These are phyloP conservation scores for Symphodus melops DNA, from an alignment of 2,113 vertebrate species.

Conservation along the genomic window DNA sequence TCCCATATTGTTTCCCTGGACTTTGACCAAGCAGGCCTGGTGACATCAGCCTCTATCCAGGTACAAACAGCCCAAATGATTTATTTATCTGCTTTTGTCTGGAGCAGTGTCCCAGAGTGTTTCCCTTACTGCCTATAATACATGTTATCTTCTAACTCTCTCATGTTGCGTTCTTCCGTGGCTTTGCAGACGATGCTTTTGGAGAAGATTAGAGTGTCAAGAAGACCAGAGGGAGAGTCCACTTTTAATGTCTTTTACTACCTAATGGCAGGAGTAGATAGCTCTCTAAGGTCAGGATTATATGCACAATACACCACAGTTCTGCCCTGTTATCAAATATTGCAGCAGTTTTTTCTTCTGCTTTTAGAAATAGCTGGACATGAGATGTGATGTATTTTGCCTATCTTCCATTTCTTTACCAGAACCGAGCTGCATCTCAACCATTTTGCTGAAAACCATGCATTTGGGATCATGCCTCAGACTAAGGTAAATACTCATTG, in stretches of 20 bases:
- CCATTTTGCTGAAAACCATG: conserved; percentile 93
- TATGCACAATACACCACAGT: conserved; percentile 11
- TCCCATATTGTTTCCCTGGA: conserved; percentile 96
- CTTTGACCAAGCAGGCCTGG: conserved; percentile 96
- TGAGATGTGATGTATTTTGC: neutral
- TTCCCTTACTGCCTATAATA: neutral
- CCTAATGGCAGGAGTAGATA: conserved; percentile 92
- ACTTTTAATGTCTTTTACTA: conserved; percentile 98
- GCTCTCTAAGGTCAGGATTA: conserved; percentile 86
- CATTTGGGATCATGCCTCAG: conserved; percentile 88
- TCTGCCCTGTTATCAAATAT: conserved; percentile 2
- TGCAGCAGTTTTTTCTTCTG: neutral
- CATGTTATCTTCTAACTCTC: neutral
- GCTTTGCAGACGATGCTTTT: conserved; percentile 91
- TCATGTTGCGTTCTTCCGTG: conserved; percentile 20
- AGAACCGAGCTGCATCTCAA: conserved; percentile 98
- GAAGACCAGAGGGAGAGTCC: conserved; percentile 87
- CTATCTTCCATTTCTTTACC: conserved; percentile 35
- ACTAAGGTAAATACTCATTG: conserved; percentile 84
- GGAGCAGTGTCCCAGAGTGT: neutral
- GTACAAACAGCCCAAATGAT: conserved; percentile 71
- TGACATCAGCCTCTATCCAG: conserved; percentile 96
- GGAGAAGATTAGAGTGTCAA: conserved; percentile 91
- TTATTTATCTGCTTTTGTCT: neutral
- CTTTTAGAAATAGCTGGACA: neutral